These are phyloP conservation scores for Cantharis nigra DNA, from an alignment of 2,888 invertebrate species.

Conservation along the genomic window DNA sequence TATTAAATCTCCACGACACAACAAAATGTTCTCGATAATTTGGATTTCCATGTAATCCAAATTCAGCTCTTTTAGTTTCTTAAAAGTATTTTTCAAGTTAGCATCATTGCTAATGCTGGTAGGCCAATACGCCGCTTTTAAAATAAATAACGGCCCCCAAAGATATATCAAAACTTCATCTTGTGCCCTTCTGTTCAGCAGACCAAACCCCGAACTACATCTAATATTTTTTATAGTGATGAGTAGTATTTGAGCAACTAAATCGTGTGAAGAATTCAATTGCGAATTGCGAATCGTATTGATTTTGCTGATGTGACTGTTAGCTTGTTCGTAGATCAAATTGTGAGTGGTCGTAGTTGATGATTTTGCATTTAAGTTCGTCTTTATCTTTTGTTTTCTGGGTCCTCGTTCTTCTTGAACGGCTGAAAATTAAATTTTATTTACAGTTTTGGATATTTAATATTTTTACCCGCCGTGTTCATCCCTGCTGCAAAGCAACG, in stretches of 20 bases:
- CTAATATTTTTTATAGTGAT: conserved; percentile 62
- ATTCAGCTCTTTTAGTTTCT: conserved; percentile 39
- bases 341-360: conserved; percentile 1
- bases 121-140: conserved; percentile 64
- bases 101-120: conserved; percentile 53
- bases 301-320: neutral
- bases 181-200: conserved; percentile 58
- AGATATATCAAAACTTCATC: conserved; percentile 61
- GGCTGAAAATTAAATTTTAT: conserved; percentile 58
- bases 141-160: conserved; percentile 64
- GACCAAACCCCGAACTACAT: conserved; percentile 60
- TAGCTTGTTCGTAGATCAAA: neutral
- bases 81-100: conserved; percentile 39
- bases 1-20: conserved; percentile 49
- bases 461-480: conserved; percentile 70
- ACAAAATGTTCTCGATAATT: conserved; percentile 47
- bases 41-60: conserved; percentile 44
- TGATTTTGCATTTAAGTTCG: conserved; percentile 30
- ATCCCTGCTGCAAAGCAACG: conserved; percentile 78
- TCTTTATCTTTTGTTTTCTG: conserved; percentile 57
- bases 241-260: conserved; percentile 64
- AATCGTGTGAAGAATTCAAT: conserved; percentile 57
- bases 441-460: neutral
- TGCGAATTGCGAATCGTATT: conserved; percentile 27
- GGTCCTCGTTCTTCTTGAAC: conserved; percentile 87